Conservation (phyloP, 2,797 vertebrate species). For the Sebastes kiyomatsui region DNA sequence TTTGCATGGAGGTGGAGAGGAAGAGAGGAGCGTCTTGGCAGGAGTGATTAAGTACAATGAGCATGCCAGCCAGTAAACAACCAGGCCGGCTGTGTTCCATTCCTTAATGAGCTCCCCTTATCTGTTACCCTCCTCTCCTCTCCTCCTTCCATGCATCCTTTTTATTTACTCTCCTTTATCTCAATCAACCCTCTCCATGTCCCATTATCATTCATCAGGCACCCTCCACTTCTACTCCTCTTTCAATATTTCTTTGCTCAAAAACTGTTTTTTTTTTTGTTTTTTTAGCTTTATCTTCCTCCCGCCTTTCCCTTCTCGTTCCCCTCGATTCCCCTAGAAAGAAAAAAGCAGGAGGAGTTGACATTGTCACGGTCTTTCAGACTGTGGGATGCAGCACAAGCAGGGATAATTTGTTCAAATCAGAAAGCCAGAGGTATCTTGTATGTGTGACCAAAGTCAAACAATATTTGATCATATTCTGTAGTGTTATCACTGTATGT, state of each 20-base stretch:
- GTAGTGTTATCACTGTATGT: not conserved
- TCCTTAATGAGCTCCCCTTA: conserved; percentile 74
- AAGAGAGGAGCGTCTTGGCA: conserved; percentile 26
- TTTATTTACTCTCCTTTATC: conserved; percentile 63
- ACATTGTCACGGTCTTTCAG: conserved; percentile 37
- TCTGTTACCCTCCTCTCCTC: conserved; percentile 51
- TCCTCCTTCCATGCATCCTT: conserved; percentile 62
- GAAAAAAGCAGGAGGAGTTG: conserved; percentile 18
- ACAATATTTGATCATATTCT: conserved; percentile 9
- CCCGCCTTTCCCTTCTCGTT: not conserved
- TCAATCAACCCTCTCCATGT: conserved; percentile 35
- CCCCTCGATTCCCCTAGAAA: conserved; percentile 8
- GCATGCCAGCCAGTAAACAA: conserved; percentile 71
- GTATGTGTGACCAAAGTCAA: not conserved
- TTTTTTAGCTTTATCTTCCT: conserved; percentile 29
- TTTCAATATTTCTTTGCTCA: conserved; percentile 49
- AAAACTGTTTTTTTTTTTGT: not conserved
- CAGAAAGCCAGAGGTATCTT: conserved; percentile 10
- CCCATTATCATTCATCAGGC: conserved; percentile 62
- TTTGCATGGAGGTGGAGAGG: not conserved
- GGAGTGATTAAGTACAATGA: conserved; percentile 72
- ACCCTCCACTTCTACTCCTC: conserved; percentile 32
- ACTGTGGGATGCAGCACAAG: conserved; percentile 16
- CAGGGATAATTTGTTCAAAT: conserved; percentile 25
- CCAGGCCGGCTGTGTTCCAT: conserved; percentile 63